These are phyloP conservation scores for Andrena camellia DNA, from an alignment of 2,888 invertebrate genomes.

Conservation along the genomic window DNA sequence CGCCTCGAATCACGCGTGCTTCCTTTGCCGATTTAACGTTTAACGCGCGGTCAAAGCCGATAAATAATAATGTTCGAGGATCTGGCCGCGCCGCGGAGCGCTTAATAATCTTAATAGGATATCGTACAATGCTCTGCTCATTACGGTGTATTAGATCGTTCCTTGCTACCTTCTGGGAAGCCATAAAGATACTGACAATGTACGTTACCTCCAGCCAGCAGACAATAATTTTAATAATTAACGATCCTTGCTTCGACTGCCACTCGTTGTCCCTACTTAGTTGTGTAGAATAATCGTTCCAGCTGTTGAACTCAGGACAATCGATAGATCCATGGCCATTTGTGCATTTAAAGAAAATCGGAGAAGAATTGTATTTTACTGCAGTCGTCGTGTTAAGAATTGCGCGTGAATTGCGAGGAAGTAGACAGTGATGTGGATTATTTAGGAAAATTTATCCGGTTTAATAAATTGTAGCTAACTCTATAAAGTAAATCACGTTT, in stretches of 20 bases:
- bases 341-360: slow-evolving; percentile 29
- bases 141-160: slow-evolving; percentile 72
- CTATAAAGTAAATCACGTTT: no score
- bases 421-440: no score
- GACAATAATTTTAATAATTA: slow-evolving; percentile 76
- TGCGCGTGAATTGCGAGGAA: no score
- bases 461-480: no score
- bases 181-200: slow-evolving; percentile 69
- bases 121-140: slow-evolving; percentile 67
- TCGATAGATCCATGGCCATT: slow-evolving; percentile 65
- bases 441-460: no score
- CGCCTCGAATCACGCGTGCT: slow-evolving; percentile 33
- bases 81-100: slow-evolving; percentile 33
- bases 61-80: slow-evolving; percentile 55
- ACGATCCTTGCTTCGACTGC: slow-evolving; percentile 69
- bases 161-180: slow-evolving; percentile 69
- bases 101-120: slow-evolving; percentile 71
- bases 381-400: no score
- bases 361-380: no score
- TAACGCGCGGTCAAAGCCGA: slow-evolving; percentile 43
- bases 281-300: slow-evolving; percentile 64
- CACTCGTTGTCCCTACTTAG: slow-evolving; percentile 61
- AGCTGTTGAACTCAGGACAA: slow-evolving; percentile 64
- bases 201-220: slow-evolving; percentile 61
- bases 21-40: slow-evolving; percentile 44